Base-by-base conservation (phyloP, 2,888 invertebrate species). In the Chymomyza amoena region DNA sequence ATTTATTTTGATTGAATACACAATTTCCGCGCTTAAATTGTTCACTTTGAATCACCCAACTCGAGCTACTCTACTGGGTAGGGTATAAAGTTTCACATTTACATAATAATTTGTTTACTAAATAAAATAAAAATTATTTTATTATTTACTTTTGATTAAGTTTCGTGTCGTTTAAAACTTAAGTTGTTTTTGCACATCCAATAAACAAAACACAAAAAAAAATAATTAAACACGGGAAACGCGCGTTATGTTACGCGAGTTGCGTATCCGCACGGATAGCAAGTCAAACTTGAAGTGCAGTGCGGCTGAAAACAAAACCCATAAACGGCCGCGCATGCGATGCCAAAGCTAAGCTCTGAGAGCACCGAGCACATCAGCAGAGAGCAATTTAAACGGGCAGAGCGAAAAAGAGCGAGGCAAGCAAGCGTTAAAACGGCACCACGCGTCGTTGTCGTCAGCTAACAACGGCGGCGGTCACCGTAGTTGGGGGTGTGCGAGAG, bases 251-350 rank as follows among this genome's bases (percentile, higher is more conserved):
- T 36, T 36, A 39, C 25, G 50, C 73, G 73, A 73, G 78, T 74
- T 76, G 87, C 69, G 73, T 65, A 84, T 32, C 32, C 32, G 32
- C 6, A 32, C 74, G 54, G 64, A 60, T 75, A 68, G 83, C 75
- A 60, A 69, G 70, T 73, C 67, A 18, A 70, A 76, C 66, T 65
- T 25, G 71, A 84, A 84, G 82, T 84, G 84, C 73, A 82, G 71
- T 88, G 84, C 73, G 80, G 72, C 64, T 52, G 61, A 61, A 64
- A 70, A 72, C 75, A 28, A 16, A 28, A 52, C 15, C 9, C 16
- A 32, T 16, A 64, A 51, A 28, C 54, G 70, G 84, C 50, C 70
- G 84, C 84, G 88, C 88, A 81, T 88, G 84, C 88, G 84, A 87
- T 70, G 76, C 80, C 82, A 72, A 65, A 61, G 62, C 64, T 16